Conservation (phyloP, 2,113 vertebrate species). For the Petrocephalus microphthalmus region DNA sequence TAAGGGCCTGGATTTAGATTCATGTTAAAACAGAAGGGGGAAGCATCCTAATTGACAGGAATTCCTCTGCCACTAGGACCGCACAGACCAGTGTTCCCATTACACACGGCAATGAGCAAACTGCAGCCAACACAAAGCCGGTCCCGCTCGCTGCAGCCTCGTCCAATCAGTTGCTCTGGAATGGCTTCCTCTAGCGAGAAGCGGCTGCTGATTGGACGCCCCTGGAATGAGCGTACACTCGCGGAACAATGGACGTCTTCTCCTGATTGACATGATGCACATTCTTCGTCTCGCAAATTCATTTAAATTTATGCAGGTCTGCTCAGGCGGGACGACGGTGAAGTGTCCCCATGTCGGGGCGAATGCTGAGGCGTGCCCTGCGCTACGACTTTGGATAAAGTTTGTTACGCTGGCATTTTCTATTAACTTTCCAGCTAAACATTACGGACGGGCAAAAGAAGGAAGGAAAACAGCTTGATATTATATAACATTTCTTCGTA, state of each 20-base stretch:
- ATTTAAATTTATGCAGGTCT: constrained; percentile 20
- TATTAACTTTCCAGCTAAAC: background rate
- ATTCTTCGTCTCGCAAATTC: constrained; percentile 16
- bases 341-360: background rate
- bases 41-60: constrained; percentile 19
- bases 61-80: constrained; percentile 3
- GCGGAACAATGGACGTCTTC: background rate
- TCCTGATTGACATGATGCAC: background rate
- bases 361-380: background rate
- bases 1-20: background rate
- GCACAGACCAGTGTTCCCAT: background rate
- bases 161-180: background rate
- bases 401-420: background rate
- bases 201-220: constrained; percentile 9
- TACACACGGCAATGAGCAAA: background rate
- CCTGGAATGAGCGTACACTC: background rate
- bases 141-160: background rate
- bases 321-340: background rate
- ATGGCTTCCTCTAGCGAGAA: background rate
- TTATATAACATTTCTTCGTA: background rate
- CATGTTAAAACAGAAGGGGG: background rate
- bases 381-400: background rate
- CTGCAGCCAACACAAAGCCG: background rate
- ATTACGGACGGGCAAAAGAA: background rate
- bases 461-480: background rate